phyloP scores from a whole-genome alignment of 2,888 invertebrate species.

The Tanypteryx hageni region DNA sequence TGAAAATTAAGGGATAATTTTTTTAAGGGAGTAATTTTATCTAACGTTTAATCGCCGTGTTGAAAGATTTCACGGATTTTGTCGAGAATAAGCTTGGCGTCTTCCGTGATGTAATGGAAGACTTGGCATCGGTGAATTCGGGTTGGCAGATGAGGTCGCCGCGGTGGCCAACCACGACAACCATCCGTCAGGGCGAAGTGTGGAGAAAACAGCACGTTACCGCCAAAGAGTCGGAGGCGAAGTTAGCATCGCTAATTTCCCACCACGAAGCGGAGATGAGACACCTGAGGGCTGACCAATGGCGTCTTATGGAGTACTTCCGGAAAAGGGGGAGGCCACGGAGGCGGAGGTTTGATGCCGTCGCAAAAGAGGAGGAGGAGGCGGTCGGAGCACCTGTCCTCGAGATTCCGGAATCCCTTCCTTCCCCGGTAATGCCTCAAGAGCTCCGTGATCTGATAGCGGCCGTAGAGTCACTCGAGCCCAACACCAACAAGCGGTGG shows the following conservation, averaged over 20 bases:
- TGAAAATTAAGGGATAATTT: not conserved
- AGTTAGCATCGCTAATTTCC: not conserved
- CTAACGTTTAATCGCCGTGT: not conserved
- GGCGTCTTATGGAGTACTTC: slow-evolving; percentile 22
- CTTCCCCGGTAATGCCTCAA: not conserved
- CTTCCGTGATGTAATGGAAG: not conserved
- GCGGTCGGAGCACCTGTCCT: not conserved
- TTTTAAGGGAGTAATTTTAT: not conserved
- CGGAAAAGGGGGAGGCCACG: not conserved
- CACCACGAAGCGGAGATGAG: not conserved
- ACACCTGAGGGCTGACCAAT: slow-evolving; percentile 18
- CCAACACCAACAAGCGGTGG: slow-evolving; percentile 15
- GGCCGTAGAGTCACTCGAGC: not conserved
- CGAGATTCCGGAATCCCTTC: not conserved
- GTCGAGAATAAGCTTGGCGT: not conserved
- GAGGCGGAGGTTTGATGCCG: not conserved
- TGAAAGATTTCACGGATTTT: not conserved
- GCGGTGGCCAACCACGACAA: not conserved
- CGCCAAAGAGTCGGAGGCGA: slow-evolving; percentile 11
- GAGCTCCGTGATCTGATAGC: not conserved
- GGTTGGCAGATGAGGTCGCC: slow-evolving; percentile 4
- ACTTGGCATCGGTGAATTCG: not conserved
- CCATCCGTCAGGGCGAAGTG: not conserved
- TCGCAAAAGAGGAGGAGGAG: not conserved
- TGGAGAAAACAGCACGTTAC: slow-evolving; percentile 33